These are phyloP conservation scores for Leistus spinibarbis DNA, from an alignment of 2,888 invertebrate genomes.

Conservation along the genomic window DNA sequence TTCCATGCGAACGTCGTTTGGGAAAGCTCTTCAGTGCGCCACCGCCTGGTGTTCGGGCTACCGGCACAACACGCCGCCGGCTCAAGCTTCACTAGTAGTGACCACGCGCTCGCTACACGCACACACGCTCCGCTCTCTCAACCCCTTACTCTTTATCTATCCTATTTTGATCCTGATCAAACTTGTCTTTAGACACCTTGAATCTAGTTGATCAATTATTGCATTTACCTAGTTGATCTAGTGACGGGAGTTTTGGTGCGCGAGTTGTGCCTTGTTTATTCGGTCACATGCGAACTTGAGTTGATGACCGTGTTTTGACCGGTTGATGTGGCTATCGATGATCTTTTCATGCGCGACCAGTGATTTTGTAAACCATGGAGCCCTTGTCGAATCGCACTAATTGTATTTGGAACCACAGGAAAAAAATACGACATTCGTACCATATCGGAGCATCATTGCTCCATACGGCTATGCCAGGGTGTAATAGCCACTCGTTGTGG, in stretches of 20 bases:
- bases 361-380: constrained; percentile 44
- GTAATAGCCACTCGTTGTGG: background rate
- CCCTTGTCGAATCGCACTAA: constrained; percentile 44
- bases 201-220: background rate
- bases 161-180: background rate
- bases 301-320: constrained; percentile 20
- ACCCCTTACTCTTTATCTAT: background rate
- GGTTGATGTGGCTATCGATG: constrained; percentile 37
- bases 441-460: constrained; percentile 13
- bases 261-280: background rate
- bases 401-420: constrained; percentile 47
- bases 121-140: constrained; percentile 38
- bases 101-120: constrained; percentile 47
- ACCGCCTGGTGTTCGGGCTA: constrained; percentile 47
- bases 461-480: constrained; percentile 38
- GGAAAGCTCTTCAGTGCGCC: constrained; percentile 42
- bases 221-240: background rate
- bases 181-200: background rate
- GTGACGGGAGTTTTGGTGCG: background rate
- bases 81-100: constrained; percentile 44
- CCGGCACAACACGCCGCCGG: constrained; percentile 24
- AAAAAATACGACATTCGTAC: constrained; percentile 41
- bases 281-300: constrained; percentile 35
- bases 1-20: constrained; percentile 41
- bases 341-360: constrained; percentile 34